Evolutionary conservation across 92 coral and sea anemone genomes (phyloP).

Genomic region (Scolanthus callimorphus): DNA sequence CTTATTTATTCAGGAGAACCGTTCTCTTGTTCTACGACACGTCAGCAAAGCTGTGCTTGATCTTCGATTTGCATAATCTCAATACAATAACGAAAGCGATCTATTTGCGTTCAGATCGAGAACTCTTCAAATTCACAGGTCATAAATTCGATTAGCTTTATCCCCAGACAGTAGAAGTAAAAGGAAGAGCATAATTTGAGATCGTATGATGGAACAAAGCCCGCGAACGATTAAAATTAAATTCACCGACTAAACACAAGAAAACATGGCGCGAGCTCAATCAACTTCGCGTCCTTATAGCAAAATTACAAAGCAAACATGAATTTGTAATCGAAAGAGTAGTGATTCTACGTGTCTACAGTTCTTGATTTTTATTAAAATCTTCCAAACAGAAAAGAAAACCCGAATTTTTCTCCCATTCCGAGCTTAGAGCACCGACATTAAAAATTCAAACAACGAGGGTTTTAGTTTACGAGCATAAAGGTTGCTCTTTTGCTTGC

Average conservation of each 20-base stretch:
- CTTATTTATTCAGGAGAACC: not conserved
- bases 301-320: not conserved
- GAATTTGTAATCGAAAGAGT: not conserved
- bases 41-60: conserved; percentile 20
- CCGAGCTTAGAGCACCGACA: too few species aligned
- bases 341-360: not conserved
- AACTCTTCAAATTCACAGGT: not conserved
- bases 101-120: conserved; percentile 32
- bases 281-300: too few species aligned
- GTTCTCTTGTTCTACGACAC: conserved; percentile 15
- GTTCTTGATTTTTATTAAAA: not conserved
- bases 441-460: conserved; percentile 44
- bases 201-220: too few species aligned
- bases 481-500: not conserved
- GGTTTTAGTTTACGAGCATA: not conserved
- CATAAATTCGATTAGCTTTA: not conserved
- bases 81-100: conserved; percentile 28
- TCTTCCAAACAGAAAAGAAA: too few species aligned
- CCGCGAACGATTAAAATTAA: too few species aligned
- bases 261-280: too few species aligned
- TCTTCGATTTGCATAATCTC: conserved; percentile 13
- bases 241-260: too few species aligned
- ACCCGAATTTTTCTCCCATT: too few species aligned
- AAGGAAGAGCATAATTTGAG: too few species aligned
- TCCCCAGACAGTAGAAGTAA: not conserved